phyloP scores from a whole-genome alignment of 2,113 vertebrate genomes.

The Myocastor coypus region DNA sequence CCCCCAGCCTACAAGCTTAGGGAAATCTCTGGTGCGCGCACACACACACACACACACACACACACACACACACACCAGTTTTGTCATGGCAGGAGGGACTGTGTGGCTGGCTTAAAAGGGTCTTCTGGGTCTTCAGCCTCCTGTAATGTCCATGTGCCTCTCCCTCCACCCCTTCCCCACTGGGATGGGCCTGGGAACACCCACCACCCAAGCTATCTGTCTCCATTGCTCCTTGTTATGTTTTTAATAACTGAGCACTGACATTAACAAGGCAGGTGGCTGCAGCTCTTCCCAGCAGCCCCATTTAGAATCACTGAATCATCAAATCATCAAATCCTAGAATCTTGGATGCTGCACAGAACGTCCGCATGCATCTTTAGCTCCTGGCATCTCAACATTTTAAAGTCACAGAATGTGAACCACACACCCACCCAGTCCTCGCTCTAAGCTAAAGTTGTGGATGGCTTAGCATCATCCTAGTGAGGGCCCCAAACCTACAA shows the following conservation, averaged over 20 bases:
- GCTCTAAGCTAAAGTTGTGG: background rate
- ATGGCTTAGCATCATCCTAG: background rate
- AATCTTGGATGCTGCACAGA: constrained; percentile 77
- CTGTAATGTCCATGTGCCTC: background rate
- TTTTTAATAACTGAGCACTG: constrained; percentile 79
- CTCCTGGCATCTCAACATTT: constrained; percentile 57
- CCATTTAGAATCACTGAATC: constrained; percentile 83
- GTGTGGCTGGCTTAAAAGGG: background rate
- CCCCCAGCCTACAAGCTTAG: background rate
- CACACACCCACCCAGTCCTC: background rate
- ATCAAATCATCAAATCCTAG: constrained; percentile 76
- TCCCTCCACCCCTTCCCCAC: background rate
- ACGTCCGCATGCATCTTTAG: constrained; percentile 53
- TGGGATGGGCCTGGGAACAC: background rate
- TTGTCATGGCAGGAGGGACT: background rate
- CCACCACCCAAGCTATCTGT: constrained; percentile 42
- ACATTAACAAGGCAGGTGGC: constrained; percentile 80
- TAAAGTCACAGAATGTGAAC: constrained; percentile 75
- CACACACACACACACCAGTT: background rate
- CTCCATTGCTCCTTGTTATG: constrained; percentile 74
- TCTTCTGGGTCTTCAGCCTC: background rate
- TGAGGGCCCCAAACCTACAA: background rate
- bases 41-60: too few species aligned
- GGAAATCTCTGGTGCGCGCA: background rate
- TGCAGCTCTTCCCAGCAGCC: constrained; percentile 80